Conservation (phyloP, 2,113 vertebrate species). For the Furnarius figulus region DNA sequence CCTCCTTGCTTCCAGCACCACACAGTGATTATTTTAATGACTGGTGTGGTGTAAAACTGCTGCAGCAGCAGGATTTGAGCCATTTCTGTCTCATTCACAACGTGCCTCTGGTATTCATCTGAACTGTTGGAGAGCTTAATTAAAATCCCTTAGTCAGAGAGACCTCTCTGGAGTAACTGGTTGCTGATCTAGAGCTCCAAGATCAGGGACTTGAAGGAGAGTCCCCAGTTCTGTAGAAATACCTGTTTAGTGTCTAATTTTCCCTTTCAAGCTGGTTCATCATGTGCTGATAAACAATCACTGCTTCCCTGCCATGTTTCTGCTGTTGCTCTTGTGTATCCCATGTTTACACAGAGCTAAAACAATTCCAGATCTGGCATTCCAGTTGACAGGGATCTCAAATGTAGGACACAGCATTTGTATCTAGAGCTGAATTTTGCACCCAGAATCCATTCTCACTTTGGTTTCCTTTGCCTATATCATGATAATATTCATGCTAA, state of each 20-base stretch:
- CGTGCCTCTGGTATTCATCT: not conserved
- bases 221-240: not conserved
- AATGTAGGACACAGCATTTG: rapidly evolving
- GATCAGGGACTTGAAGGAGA: not conserved
- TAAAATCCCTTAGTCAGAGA: not conserved
- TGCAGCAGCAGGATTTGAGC: not conserved
- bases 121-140: not conserved
- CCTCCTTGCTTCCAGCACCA: not conserved
- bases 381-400: not conserved
- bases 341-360: not conserved
- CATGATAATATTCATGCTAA: not conserved
- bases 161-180: not conserved
- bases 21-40: not conserved
- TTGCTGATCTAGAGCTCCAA: not conserved
- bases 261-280: not conserved
- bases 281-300: not conserved
- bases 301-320: not conserved
- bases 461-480: not conserved
- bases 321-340: not conserved
- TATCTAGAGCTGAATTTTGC: not conserved
- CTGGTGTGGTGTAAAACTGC: not conserved
- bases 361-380: not conserved
- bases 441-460: not conserved
- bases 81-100: not conserved
- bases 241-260: not conserved